Conservation (phyloP, 1,140 invertebrate species). For the Drosophila ogumai region DNA sequence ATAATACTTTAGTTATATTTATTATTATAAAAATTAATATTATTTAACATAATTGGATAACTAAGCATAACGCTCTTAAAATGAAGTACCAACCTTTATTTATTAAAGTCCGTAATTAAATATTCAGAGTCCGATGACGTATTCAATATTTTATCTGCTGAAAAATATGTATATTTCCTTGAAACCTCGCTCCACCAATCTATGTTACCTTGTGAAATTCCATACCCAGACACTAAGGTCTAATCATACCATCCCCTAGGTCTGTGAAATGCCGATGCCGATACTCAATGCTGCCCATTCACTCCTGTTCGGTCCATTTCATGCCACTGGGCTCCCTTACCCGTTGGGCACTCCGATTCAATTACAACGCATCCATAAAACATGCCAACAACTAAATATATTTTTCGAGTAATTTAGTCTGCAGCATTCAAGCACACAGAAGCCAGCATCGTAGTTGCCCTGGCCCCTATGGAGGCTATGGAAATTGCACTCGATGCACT, state of each 20-base stretch:
- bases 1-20: too few species aligned
- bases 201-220: constrained; percentile 7
- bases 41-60: too few species aligned
- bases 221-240: neutral
- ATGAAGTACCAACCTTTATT: neutral
- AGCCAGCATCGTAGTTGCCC: constrained; percentile 3
- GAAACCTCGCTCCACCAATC: neutral
- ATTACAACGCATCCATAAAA: constrained; percentile 36
- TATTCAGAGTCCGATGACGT: neutral
- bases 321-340: constrained; percentile 8
- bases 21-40: too few species aligned
- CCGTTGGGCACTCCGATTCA: constrained; percentile 61
- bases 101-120: neutral
- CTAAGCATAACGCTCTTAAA: too few species aligned
- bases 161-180: neutral
- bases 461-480: constrained; percentile 62
- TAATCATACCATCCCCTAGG: neutral
- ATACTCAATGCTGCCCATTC: constrained; percentile 3
- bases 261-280: constrained; percentile 18
- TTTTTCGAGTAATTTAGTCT: constrained; percentile 44
- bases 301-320: constrained; percentile 6
- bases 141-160: neutral
- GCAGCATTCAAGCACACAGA: constrained; percentile 3
- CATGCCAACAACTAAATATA: constrained; percentile 39
- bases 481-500: constrained; percentile 57